Conservation (phyloP, 2,113 vertebrate genomes). For the Nymphicus hollandicus region DNA sequence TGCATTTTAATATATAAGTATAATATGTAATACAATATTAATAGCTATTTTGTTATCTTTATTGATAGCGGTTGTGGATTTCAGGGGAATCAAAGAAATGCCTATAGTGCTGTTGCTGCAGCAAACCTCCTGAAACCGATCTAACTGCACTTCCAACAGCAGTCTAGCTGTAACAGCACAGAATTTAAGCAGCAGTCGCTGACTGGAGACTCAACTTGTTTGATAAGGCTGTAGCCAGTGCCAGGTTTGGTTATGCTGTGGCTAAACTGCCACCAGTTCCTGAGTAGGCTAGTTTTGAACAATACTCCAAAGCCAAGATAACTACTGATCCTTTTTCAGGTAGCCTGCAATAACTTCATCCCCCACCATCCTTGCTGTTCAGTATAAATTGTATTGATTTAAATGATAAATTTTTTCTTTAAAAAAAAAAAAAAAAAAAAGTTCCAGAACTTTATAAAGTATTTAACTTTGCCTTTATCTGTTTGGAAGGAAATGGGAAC, state of each 20-base stretch:
- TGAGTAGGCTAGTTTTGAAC: not conserved
- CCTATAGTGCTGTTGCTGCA: not conserved
- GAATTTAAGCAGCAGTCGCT: not conserved
- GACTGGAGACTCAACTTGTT: not conserved
- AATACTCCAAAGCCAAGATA: not conserved
- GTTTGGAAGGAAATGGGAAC: not conserved
- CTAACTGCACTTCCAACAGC: not conserved
- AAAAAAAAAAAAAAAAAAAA: too few relatives aligned
- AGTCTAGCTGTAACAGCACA: not conserved
- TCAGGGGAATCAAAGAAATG: not conserved
- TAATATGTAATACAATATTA: not conserved
- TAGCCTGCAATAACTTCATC: not conserved
- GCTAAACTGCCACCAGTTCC: not conserved
- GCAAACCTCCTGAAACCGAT: not conserved
- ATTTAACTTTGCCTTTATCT: not conserved
- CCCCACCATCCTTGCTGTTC: not conserved
- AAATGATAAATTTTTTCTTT: not conserved
- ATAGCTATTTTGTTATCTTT: not conserved
- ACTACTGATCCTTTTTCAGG: not conserved
- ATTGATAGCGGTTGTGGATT: not conserved
- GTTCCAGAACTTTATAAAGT: not conserved
- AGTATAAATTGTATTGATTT: not conserved
- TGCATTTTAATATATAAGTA: not conserved
- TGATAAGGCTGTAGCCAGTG: not conserved
- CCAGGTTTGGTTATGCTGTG: not conserved